Conservation (phyloP, 2,113 vertebrate species). For the Pithys albifrons region DNA sequence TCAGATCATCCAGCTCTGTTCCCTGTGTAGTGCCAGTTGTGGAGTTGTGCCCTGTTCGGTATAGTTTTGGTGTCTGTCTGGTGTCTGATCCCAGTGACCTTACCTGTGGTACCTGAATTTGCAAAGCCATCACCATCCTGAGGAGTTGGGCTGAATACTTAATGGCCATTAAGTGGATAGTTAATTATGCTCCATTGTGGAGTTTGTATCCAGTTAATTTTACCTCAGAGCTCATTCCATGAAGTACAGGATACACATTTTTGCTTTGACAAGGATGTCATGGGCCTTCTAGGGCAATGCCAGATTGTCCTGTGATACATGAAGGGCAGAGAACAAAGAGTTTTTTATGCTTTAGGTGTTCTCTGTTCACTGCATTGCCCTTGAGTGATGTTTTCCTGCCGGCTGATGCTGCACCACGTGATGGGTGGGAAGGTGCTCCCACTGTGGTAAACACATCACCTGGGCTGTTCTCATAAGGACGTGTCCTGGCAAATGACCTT, state of each 20-base stretch:
- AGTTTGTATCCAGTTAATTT: background rate
- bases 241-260: background rate
- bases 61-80: rapidly evolving
- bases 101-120: background rate
- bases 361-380: background rate
- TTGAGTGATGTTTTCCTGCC: background rate
- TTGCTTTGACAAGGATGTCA: background rate
- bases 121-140: background rate
- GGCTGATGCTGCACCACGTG: background rate
- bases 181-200: background rate
- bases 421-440: background rate
- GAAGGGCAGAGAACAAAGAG: background rate
- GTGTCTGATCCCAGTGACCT: background rate
- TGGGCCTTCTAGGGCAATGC: background rate
- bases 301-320: background rate
- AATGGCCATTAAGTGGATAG: background rate
- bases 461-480: background rate
- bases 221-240: background rate
- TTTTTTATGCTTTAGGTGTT: background rate
- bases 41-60: background rate
- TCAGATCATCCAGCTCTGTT: rapidly evolving
- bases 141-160: background rate
- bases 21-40: background rate
- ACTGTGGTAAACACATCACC: background rate
- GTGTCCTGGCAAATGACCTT: background rate